phyloP scores from a whole-genome alignment of 2,888 invertebrate species.

The Bugula neritina region DNA sequence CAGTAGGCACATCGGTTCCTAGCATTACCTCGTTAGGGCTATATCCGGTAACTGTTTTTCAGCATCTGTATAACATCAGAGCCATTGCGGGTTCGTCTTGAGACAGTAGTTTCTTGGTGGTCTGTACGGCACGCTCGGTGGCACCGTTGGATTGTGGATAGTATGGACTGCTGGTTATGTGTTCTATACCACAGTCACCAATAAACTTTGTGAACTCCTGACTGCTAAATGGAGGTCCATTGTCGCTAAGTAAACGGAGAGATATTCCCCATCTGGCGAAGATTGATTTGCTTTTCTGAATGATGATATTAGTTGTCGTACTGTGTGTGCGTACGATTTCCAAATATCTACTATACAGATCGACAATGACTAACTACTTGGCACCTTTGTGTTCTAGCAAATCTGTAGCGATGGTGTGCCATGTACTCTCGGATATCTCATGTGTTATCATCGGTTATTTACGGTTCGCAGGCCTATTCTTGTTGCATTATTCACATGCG shows the following conservation, averaged over 20 bases:
- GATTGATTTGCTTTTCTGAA: too few species aligned
- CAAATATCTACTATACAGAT: neutral
- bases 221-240: neutral
- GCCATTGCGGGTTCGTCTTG: neutral
- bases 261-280: too few species aligned
- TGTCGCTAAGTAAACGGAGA: too few species aligned
- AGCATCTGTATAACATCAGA: neutral
- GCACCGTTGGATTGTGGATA: slow-evolving; percentile 15
- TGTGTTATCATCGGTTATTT: neutral
- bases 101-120: neutral
- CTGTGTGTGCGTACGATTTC: too few species aligned
- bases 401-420: neutral
- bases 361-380: neutral
- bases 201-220: neutral
- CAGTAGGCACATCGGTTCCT: neutral
- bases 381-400: neutral
- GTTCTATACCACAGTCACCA: neutral
- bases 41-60: neutral
- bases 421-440: neutral
- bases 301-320: too few species aligned
- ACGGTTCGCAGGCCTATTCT: neutral
- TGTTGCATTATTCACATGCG: neutral
- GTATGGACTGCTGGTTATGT: neutral
- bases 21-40: slow-evolving; percentile 15
- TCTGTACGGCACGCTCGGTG: slow-evolving; percentile 9